These are phyloP conservation scores for Gadopsis bispinosus DNA, from an alignment of 2,797 vertebrate species.

Conservation along the genomic window DNA sequence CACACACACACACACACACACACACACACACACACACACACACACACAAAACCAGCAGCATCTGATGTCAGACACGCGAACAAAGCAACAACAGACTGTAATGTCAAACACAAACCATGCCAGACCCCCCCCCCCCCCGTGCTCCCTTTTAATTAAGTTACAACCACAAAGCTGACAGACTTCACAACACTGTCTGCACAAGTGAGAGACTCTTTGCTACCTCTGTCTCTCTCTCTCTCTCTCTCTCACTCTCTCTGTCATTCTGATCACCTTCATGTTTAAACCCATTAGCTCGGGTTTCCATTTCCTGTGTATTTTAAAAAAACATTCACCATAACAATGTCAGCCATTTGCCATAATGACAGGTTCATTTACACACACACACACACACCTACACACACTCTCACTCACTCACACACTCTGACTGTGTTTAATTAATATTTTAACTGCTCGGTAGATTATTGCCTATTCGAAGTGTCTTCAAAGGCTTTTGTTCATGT, in stretches of 20 bases:
- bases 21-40: background rate
- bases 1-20: background rate
- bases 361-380: constrained; percentile 5
- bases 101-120: constrained; percentile 31
- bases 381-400: constrained; percentile 3
- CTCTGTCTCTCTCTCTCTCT: background rate
- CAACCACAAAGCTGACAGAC: background rate
- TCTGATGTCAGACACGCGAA: constrained; percentile 39
- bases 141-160: constrained; percentile 42
- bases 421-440: background rate
- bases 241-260: constrained; percentile 13
- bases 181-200: constrained; percentile 20
- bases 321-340: constrained; percentile 9
- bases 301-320: constrained; percentile 45
- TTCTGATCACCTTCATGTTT: constrained; percentile 18
- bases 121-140: constrained; percentile 22
- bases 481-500: background rate
- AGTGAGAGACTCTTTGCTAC: background rate
- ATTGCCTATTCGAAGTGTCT: background rate
- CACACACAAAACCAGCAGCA: constrained; percentile 14
- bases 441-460: background rate
- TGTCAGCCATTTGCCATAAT: constrained; percentile 20
- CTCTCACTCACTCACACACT: background rate
- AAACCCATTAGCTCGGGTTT: constrained; percentile 24
- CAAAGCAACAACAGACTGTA: constrained; percentile 58